Evolutionary conservation across 35 echinoderm and acorn worm genomes (phyloP), one percentile per base, ranked within the genome.

Genomic region (Apostichopus japonicus): DNA sequence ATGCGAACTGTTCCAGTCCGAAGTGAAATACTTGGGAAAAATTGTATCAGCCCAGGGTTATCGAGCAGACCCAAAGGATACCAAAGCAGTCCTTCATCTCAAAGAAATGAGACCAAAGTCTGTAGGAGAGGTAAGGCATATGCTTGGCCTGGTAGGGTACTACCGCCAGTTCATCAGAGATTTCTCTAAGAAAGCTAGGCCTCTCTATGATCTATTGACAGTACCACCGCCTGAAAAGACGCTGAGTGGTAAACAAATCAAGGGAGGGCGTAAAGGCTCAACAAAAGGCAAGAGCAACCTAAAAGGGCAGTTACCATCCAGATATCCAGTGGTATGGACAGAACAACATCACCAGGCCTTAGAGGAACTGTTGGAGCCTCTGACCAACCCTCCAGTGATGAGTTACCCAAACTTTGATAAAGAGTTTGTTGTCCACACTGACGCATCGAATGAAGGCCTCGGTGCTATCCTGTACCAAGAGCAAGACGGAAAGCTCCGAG

Each of bases 391-490:
- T 7, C 92, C 79, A 10, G 86, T 84, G 13, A 71, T 93, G 51
- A 61, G 78, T 54, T 86, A 86, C 15, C 79, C 80, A 58, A 11
- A 58, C 10, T 58, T 58, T 58, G 56, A 6, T 6, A 58, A 58
- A 11, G 6, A 6, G 2, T 93, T 93, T 58, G 61, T 93, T 5
- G 24, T 93, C 0, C 16, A 93, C 33, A 93, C 58, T 17, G 92
- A 93, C 65, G 92, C 92, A 10, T 70, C 77, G 0, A n/a, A 70
- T 10, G 16, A 52, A 11, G 84, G 92, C 0, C 84, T 93, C 5
- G 84, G 92, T 1, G 92, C 83, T 73, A 81, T 75, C 8, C 24
- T 88, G 11, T 93, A 88, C 55, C 92, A 88, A 78, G 10, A 53
- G 6, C 83, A 93, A 14, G 52, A 78, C 8, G 92, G 70, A 5